A percentile compares a stretch with the other conserved stretches of the same genome.
phyloP scores from a whole-genome alignment of 1,140 invertebrate genomes.

The Laupala kohalensis region DNA sequence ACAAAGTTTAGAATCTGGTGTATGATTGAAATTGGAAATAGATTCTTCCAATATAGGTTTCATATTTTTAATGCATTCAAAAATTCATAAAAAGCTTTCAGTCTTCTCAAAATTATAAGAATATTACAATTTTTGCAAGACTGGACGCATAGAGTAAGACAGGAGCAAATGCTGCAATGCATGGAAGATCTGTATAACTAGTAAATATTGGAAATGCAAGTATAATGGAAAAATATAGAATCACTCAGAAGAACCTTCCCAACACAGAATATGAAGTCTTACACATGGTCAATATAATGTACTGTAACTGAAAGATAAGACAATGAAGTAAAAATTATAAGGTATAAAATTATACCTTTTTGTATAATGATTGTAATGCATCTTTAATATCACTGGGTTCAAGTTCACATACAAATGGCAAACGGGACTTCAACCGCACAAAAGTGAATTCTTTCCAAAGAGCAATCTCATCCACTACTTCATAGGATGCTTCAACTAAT shows the following conservation, averaged over 20 bases:
- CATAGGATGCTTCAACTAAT: constrained; percentile 44
- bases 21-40: neutral
- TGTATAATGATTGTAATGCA: constrained; percentile 38
- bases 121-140: neutral
- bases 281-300: too few species aligned
- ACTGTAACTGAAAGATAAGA: too few species aligned
- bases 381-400: constrained; percentile 37
- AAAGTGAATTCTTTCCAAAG: constrained; percentile 52
- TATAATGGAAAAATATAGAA: too few species aligned
- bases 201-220: too few species aligned
- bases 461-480: constrained; percentile 43
- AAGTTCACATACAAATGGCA: constrained; percentile 37
- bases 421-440: constrained; percentile 34
- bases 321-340: too few species aligned
- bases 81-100: neutral
- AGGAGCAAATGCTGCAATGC: too few species aligned
- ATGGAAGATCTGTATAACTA: too few species aligned
- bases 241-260: too few species aligned
- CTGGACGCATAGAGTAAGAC: too few species aligned
- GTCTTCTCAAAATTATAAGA: neutral
- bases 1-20: neutral
- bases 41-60: neutral
- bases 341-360: too few species aligned
- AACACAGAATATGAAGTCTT: too few species aligned
- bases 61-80: neutral